Evolutionary conservation across 30 jellyfish, hydroid and myxozoan genomes (phyloP).

Genomic region (Hydractinia symbiolongicarpus): DNA sequence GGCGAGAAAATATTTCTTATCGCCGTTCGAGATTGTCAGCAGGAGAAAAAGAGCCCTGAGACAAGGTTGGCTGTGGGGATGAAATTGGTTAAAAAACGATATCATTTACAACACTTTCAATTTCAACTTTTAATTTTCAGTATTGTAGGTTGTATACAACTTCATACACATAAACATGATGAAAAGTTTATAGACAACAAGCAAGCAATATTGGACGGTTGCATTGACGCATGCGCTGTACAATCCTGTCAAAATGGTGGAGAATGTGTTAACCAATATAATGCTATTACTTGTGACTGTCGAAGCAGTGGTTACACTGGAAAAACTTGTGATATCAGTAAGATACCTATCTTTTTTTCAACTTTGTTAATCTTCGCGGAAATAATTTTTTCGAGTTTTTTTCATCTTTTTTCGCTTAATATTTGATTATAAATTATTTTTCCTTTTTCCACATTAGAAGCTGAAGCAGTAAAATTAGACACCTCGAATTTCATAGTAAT

Average conservation of each 20-base stretch:
- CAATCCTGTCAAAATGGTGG: slow-evolving; percentile 17
- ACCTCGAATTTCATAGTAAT: not conserved
- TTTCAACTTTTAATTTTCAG: not conserved
- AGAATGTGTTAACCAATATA: not conserved
- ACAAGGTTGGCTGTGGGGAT: no score
- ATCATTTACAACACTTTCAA: no score
- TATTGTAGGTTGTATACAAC: not conserved
- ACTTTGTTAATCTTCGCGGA: no score
- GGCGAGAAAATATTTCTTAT: no score
- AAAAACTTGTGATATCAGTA: slow-evolving; percentile 8
- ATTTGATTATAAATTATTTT: no score
- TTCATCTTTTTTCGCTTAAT: no score
- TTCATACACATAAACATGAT: not conserved
- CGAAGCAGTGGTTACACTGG: slow-evolving; percentile 7
- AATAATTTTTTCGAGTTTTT: no score
- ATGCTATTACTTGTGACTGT: slow-evolving; percentile 7
- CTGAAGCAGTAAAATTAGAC: not conserved
- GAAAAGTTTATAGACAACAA: no score
- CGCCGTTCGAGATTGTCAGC: no score
- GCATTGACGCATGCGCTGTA: slow-evolving; percentile 15
- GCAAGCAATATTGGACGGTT: not conserved
- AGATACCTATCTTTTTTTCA: not conserved
- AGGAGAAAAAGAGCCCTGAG: no score
- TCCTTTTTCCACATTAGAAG: not conserved
- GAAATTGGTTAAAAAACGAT: no score